phyloP scores from a whole-genome alignment of 1,140 invertebrate species.

The Subanguina moxae region DNA sequence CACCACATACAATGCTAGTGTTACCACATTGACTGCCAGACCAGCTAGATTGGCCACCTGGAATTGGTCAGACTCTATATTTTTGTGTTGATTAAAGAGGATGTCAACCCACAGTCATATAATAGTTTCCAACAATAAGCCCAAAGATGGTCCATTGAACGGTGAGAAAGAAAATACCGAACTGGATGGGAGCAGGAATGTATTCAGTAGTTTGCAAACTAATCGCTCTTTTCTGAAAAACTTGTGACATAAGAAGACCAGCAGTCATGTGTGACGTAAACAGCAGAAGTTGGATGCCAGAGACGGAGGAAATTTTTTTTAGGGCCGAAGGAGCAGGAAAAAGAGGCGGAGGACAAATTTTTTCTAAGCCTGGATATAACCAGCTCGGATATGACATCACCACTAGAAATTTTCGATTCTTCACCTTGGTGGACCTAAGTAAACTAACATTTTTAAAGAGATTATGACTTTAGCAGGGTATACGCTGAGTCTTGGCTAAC shows the following conservation, averaged over 20 bases:
- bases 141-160: constrained; percentile 55
- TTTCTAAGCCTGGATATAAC: too few species aligned
- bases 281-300: too few species aligned
- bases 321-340: too few species aligned
- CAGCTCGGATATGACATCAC: too few species aligned
- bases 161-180: constrained; percentile 51
- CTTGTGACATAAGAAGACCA: not conserved
- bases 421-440: too few species aligned
- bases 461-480: too few species aligned
- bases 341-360: too few species aligned
- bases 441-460: too few species aligned
- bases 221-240: constrained; percentile 51
- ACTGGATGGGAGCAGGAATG: constrained; percentile 54
- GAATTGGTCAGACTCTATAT: not conserved
- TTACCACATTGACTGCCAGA: constrained; percentile 50
- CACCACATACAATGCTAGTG: constrained; percentile 49
- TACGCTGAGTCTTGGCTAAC: too few species aligned
- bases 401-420: too few species aligned
- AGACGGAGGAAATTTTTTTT: too few species aligned
- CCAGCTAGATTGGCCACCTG: constrained; percentile 55
- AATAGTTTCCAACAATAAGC: constrained; percentile 43
- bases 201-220: constrained; percentile 52
- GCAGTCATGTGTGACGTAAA: too few species aligned
- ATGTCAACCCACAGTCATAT: constrained; percentile 46
- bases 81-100: not conserved